Evolutionary conservation across 2,888 invertebrate species (phyloP).

Genomic region (Melanostoma mellinum): DNA sequence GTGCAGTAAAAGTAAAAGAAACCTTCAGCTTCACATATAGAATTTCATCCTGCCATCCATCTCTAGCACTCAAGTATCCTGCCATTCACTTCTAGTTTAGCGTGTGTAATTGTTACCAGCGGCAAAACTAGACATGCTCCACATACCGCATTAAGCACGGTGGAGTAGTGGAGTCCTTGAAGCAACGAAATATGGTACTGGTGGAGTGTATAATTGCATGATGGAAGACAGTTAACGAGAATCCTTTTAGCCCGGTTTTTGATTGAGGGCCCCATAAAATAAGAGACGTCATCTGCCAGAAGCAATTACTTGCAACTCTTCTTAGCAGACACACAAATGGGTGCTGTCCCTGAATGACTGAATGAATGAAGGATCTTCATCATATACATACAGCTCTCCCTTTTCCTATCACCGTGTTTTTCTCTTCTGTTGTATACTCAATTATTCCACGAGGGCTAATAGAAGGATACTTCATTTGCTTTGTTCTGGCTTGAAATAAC

Average conservation of each 20-base stretch:
- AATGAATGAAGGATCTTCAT: conserved; percentile 51
- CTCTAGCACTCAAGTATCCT: conserved; percentile 48
- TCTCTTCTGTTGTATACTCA: conserved; percentile 16
- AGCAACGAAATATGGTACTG: conserved; percentile 21
- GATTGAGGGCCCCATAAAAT: conserved; percentile 54
- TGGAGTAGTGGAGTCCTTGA: conserved; percentile 26
- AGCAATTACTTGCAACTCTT: conserved; percentile 58
- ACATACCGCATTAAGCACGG: conserved; percentile 30
- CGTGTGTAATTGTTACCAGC: conserved; percentile 68
- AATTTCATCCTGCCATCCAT: conserved; percentile 51
- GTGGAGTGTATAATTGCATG: conserved; percentile 67
- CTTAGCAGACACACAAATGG: conserved; percentile 25
- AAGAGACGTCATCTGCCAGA: conserved; percentile 65
- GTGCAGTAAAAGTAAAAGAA: conserved; percentile 19
- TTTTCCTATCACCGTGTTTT: not conserved
- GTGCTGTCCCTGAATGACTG: conserved; percentile 53
- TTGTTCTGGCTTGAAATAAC: conserved; percentile 38
- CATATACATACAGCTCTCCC: conserved; percentile 6
- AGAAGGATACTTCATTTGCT: conserved; percentile 54
- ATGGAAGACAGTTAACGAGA: conserved; percentile 72
- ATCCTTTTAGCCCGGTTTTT: conserved; percentile 68
- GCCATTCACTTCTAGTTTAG: conserved; percentile 50
- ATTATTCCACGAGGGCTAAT: conserved; percentile 36
- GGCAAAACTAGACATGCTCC: conserved; percentile 38
- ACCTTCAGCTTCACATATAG: conserved; percentile 40